Evolutionary conservation across 2,888 invertebrate genomes (phyloP), one percentile per base, ranked within the genome.

Genomic region (Chloromyia formosa): DNA sequence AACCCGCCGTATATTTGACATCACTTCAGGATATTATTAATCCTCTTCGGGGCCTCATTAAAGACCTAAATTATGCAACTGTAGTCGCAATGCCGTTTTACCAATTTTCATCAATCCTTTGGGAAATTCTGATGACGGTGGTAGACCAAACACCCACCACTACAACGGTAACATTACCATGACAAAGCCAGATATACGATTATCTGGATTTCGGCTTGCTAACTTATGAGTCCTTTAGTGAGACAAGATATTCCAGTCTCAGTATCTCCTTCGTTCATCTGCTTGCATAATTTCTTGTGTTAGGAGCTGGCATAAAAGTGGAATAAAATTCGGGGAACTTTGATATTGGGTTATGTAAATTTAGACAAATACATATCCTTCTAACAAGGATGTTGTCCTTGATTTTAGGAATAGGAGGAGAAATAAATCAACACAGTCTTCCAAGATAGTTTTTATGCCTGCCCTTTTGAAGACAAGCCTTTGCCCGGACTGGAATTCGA

Each of bases 51-150:
- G 14, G 23, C 60, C 27, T 62, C 62, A 62, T 40, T 62, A 62
- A 22, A 23, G 40, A 40, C 9, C 18, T 62, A 62, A 62, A 62
- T 62, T 40, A 62, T 40, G 62, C 23, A 40, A n/a, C 62, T 62
- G n/a, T n/a, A 40, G 27, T 40, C 3, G 9, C 5, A 40, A 62
- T 16, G 16, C 49, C 40, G 12, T 18, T 27, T 40, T 18, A 18
- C 16, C 62, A 42, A 62, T 62, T 62, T 40, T 3, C 62, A 35
- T n/a, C 40, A 40, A 40, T 40, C 62, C 62, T 62, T 35, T 62
- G 16, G 40, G 62, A 61, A 56, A 2, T 12, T 40, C 40, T n/a
- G 40, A 40, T 40, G 62, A 62, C 16, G 18, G 14, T 62, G 16
- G 35, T 16, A 40, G 14, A 35, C 27, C 23, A 40, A 14, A n/a